Base-by-base conservation (phyloP, 2,797 vertebrate genomes). In the Ficedula albicollis region DNA sequence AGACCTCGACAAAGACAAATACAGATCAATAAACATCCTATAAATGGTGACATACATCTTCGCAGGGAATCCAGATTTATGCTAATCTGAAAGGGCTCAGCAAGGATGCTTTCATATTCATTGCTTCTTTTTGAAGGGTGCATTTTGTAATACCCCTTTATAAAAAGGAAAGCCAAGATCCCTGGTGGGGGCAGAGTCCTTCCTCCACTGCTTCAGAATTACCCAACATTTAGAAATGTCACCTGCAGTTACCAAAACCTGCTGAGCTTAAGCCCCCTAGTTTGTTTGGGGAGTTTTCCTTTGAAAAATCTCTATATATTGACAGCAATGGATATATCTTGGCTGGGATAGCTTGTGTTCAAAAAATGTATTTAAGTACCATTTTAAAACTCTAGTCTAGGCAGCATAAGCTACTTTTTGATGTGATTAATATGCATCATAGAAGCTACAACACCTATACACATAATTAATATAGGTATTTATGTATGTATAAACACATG, bases 1-100 rank as follows among this genome's bases (percentile, higher is more conserved):
- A 78, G 78, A 38, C 73, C 41, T 59, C 21, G 32, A 41, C n/a
- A 10, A 55, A 82, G 76, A 82, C 76, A 81, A 95, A 90, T 67
- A 36, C 23, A 77, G 87, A 86, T 95, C 91, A 93, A 83, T 18
- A 88, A 93, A 90, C 73, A 89, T 39, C 68, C 90, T 77, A 55
- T 92, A 97, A 97, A 29, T 12, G 43, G 80, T 81, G 91, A 96
- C 90, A 49, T 9, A 84, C 86, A 83, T 87, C 93, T 92, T 82
- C 66, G 34, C 16, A 9, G 76, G 11, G 19, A 96, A 88, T 82
- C 78, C 32, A 91, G 87, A 94, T 76, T 82, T 95, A 88, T 93
- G 88, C 62, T 95, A 90, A 92, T 59, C 91, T 92, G 69, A 84
- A 63, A 62, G 38, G 59, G 44, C 52, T 93, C 34, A 59, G 54